Evolutionary conservation across 2,113 vertebrate species (phyloP).

Genomic region (Oryzias melastigma): DNA sequence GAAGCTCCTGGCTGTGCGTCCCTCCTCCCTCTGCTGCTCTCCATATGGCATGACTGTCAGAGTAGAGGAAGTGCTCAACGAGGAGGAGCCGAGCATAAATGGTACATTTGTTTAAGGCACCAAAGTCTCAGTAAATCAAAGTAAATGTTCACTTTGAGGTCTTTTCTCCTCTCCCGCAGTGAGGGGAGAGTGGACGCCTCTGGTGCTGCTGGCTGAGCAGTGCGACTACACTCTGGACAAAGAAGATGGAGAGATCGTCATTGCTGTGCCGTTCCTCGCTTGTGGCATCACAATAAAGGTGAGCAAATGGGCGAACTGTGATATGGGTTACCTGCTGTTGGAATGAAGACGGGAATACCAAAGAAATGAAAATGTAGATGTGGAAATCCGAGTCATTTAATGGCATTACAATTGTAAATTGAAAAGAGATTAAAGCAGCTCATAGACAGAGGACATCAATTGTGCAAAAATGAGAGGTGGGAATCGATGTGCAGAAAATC

Average conservation of each 20-base stretch:
- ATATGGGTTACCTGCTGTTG: too few species aligned
- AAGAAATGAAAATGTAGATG: too few species aligned
- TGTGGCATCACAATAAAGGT: constrained; percentile 62
- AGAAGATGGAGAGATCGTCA: not conserved
- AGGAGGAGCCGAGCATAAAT: constrained; percentile 40
- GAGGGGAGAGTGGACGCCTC: constrained; percentile 54
- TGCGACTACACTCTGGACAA: constrained; percentile 56
- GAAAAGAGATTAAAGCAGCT: too few species aligned
- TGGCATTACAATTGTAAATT: too few species aligned
- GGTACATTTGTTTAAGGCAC: constrained; percentile 19
- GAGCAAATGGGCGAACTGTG: not conserved
- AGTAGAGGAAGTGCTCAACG: constrained; percentile 1
- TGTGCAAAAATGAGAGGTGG: too few species aligned
- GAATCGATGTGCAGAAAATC: too few species aligned
- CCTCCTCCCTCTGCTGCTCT: constrained; percentile 55
- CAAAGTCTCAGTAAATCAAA: too few species aligned
- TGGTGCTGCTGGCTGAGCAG: constrained; percentile 32
- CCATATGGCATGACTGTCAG: constrained; percentile 26
- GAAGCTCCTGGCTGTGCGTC: not conserved
- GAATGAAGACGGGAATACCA: too few species aligned
- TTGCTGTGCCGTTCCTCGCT: constrained; percentile 38
- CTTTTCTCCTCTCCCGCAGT: constrained; percentile 32
- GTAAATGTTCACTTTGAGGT: too few species aligned
- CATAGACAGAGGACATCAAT: too few species aligned
- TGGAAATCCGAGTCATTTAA: too few species aligned